These are phyloP conservation scores for Anthopleura xanthogrammica DNA, from an alignment of 92 coral and sea anemone species.

Conservation along the genomic window DNA sequence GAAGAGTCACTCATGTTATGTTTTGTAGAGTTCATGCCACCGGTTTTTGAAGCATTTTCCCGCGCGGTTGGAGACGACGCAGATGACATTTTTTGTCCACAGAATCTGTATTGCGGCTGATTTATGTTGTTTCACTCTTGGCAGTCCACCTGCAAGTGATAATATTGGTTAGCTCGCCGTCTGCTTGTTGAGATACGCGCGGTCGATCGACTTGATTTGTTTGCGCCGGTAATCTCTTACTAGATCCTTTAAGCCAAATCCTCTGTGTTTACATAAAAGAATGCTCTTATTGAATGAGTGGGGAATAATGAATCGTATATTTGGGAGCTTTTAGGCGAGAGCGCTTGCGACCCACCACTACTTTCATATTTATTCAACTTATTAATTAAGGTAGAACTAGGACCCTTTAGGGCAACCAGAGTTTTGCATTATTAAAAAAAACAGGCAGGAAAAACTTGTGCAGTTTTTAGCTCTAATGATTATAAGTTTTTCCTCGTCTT, in stretches of 20 bases:
- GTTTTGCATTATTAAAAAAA: background rate
- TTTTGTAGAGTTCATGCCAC: background rate
- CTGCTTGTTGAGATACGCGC: background rate
- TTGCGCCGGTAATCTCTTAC: background rate
- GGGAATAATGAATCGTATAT: background rate
- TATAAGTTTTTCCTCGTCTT: background rate
- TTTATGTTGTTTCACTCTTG: background rate
- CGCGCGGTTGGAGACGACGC: background rate
- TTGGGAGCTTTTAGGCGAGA: background rate
- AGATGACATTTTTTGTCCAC: background rate
- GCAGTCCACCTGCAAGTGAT: background rate
- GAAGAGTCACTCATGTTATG: background rate
- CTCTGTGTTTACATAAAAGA: background rate
- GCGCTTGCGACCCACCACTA: background rate
- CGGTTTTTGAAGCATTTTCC: background rate
- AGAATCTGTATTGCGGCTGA: background rate
- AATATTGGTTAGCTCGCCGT: background rate
- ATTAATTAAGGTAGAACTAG: background rate
- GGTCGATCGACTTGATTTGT: background rate
- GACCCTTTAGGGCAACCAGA: background rate
- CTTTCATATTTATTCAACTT: background rate
- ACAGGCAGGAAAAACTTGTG: background rate
- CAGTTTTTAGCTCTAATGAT: background rate
- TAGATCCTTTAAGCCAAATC: background rate
- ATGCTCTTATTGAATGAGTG: background rate